Evolutionary conservation across 1,140 invertebrate species (phyloP).

Genomic region (Stegodyphus mimosarum): DNA sequence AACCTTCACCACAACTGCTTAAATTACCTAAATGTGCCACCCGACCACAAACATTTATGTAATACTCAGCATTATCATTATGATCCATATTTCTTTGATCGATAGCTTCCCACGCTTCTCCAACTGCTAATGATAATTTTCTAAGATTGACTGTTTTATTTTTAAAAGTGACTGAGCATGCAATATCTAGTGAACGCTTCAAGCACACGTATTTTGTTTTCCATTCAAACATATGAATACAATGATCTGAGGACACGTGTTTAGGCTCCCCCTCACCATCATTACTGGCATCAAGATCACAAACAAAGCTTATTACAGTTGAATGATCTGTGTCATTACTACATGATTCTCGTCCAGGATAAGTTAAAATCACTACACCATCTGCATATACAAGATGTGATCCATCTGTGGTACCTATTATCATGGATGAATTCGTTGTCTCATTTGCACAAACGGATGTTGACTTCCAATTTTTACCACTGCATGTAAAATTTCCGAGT

Average conservation of each 20-base stretch:
- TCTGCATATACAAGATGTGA: conserved; percentile 53
- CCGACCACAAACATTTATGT: conserved; percentile 58
- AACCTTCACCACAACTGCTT: conserved; percentile 19
- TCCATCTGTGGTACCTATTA: conserved; percentile 30
- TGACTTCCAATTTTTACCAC: conserved; percentile 25
- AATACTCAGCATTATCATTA: conserved; percentile 21
- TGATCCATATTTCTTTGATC: conserved; percentile 7
- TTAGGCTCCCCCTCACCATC: conserved; percentile 39
- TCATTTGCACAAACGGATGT: conserved; percentile 28
- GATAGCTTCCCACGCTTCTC: conserved; percentile 42
- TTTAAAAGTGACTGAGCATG: conserved; percentile 19
- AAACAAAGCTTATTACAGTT: conserved; percentile 62
- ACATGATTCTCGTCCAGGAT: conserved; percentile 35
- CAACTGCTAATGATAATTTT: conserved; percentile 19
- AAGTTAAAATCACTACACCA: conserved; percentile 50
- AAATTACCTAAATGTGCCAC: conserved; percentile 18
- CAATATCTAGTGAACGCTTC: conserved; percentile 30
- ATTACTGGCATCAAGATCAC: conserved; percentile 43
- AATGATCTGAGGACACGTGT: conserved; percentile 46
- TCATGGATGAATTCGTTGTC: neutral
- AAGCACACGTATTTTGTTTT: conserved; percentile 51
- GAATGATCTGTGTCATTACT: conserved; percentile 19
- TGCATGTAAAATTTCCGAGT: conserved; percentile 13
- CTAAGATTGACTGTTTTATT: conserved; percentile 24
- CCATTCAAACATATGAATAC: conserved; percentile 62